Evolutionary conservation across 1,140 invertebrate species (phyloP).

Genomic region (Choristoneura fumiferana): DNA sequence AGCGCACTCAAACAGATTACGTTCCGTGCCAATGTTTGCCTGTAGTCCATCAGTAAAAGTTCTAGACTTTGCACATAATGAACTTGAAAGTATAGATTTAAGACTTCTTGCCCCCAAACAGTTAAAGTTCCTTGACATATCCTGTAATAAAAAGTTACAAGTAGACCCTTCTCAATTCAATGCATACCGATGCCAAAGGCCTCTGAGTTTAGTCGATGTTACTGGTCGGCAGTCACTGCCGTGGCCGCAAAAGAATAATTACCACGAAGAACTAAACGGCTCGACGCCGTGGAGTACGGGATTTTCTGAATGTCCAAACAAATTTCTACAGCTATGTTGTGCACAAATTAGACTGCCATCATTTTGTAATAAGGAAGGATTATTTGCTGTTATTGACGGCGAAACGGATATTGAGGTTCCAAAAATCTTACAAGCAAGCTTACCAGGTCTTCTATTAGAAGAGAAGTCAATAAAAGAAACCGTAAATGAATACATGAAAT

Average conservation of each 20-base stretch:
- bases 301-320: slow-evolving; percentile 90
- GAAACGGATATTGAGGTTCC: slow-evolving; percentile 84
- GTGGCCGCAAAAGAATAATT: slow-evolving; percentile 80
- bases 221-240: slow-evolving; percentile 86
- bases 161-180: slow-evolving; percentile 90
- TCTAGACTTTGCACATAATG: slow-evolving; percentile 91
- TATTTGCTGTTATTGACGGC: slow-evolving; percentile 91
- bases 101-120: slow-evolving; percentile 87
- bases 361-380: slow-evolving; percentile 87
- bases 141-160: slow-evolving; percentile 88
- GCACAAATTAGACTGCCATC: slow-evolving; percentile 87
- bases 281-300: slow-evolving; percentile 87
- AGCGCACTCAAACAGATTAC: slow-evolving; percentile 89
- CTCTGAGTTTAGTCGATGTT: slow-evolving; percentile 90
- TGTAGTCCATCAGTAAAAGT: slow-evolving; percentile 87
- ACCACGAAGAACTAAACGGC: slow-evolving; percentile 77
- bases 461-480: slow-evolving; percentile 89
- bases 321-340: slow-evolving; percentile 84
- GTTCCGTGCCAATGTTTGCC: slow-evolving; percentile 86
- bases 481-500: slow-evolving; percentile 89
- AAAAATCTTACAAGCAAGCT: slow-evolving; percentile 83
- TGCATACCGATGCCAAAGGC: slow-evolving; percentile 86
- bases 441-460: slow-evolving; percentile 87
- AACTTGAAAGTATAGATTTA: slow-evolving; percentile 88
- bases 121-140: slow-evolving; percentile 90